Base-by-base conservation (phyloP, 2,797 vertebrate species). In the Apogon hyalosoma region DNA sequence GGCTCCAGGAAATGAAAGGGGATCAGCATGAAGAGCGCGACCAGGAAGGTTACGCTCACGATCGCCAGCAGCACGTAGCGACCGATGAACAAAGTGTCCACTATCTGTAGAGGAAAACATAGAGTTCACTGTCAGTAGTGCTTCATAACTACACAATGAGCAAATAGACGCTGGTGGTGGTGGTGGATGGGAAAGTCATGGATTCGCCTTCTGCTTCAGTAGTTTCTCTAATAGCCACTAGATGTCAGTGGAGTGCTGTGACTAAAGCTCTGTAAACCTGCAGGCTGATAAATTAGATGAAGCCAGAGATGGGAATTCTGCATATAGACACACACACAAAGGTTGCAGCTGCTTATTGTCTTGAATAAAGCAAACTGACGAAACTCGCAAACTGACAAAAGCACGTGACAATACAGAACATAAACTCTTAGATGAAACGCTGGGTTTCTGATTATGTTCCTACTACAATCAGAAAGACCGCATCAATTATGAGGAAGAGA, bases 61-160 rank as follows among this genome's bases (percentile, higher is more conserved):
- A 93, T 9, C 0, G 93, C 91, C 88, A 99, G 89, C 43, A 99
- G 94, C 46, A 96, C 18, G 2, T 96, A 96, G 68, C 97, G 96
- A 28, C 95, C 94, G 0, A 99, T 95, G 83, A 98, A 94, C 88
- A 98, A 93, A 21, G 88, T 64, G 80, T 99, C 97, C 85, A 96
- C 93, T 1, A 96, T 93, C 97, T 99, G 92, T 3, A 39, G 54
- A 72, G 72, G 7, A 8, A 40, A 61, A 65, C 24, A 79, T 7
- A 62, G 7, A n/a, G 51, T 15, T 66, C 14, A 60, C 45, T 43
- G 36, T 59, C 31, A 38, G 3, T 0, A 43, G 48, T 61, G 57
- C 9, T 45, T 46, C 7, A 24, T 11, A 38, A 36, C 7, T n/a
- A 54, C 38, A 70, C 14, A 55, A 13, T 5, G 7, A 4, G n/a